These are phyloP conservation scores for Synodontis membranacea DNA, from an alignment of 2,113 vertebrate genomes.

Conservation along the genomic window DNA sequence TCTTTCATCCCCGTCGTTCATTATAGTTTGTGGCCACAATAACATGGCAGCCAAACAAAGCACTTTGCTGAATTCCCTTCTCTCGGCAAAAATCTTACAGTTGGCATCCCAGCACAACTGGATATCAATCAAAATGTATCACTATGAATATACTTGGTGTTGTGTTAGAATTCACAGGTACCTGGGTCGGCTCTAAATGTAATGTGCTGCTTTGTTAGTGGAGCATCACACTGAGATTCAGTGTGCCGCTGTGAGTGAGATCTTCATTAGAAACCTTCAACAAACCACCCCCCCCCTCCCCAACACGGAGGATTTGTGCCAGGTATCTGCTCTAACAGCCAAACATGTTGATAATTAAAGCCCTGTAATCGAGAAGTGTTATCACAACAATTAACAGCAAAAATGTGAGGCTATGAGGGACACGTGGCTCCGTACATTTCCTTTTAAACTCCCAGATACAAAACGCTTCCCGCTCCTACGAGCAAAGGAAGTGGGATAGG, in stretches of 20 bases:
- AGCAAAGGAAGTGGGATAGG: neutral
- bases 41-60: slow-evolving; percentile 37
- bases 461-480: neutral
- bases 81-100: slow-evolving; percentile 30
- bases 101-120: slow-evolving; percentile 61
- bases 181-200: slow-evolving; percentile 62
- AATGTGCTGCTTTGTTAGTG: slow-evolving; percentile 70
- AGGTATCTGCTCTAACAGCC: slow-evolving; percentile 57
- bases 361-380: slow-evolving; percentile 59
- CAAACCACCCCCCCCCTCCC: slow-evolving; percentile 42
- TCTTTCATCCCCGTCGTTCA: slow-evolving; percentile 46
- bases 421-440: slow-evolving; percentile 50
- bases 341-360: slow-evolving; percentile 63
- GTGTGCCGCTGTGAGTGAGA: slow-evolving; percentile 59
- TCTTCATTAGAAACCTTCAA: slow-evolving; percentile 63
- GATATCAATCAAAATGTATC: slow-evolving; percentile 79
- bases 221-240: slow-evolving; percentile 60
- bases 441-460: neutral
- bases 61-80: neutral
- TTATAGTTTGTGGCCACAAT: slow-evolving; percentile 41
- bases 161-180: slow-evolving; percentile 77
- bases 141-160: slow-evolving; percentile 69
- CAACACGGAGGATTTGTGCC: slow-evolving; percentile 49
- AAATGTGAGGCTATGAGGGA: slow-evolving; percentile 49
- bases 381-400: slow-evolving; percentile 65